A percentile compares a stretch with the other conserved stretches of the same genome.
phyloP scores from a whole-genome alignment of 2,113 vertebrate genomes.

The Amia ocellicauda region DNA sequence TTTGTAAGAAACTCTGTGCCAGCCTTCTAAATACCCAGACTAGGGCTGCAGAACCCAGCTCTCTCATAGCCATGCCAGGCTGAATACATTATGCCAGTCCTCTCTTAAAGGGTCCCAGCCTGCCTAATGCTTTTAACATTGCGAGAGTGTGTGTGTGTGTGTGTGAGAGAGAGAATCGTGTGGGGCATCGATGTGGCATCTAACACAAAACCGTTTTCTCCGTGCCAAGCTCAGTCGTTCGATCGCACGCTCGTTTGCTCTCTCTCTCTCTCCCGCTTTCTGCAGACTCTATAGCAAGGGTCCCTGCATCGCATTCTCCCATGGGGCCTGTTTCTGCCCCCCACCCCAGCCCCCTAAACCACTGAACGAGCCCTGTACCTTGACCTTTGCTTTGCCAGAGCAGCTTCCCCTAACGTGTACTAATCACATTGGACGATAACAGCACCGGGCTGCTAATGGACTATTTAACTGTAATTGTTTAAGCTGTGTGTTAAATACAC shows the following conservation, averaged over 20 bases:
- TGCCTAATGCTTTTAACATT: constrained; percentile 4
- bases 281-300: constrained; percentile 1
- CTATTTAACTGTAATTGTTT: neutral
- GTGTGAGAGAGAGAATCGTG: neutral
- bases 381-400: constrained; percentile 22
- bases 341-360: constrained; percentile 17
- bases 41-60: constrained; percentile 38
- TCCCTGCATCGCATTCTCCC: neutral
- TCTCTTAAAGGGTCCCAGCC: constrained; percentile 4
- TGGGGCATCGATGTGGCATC: constrained; percentile 15
- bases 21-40: constrained; percentile 65
- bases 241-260: too few species aligned
- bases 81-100: constrained; percentile 17
- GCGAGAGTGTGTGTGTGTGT: constrained; percentile 16
- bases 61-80: constrained; percentile 48
- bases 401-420: constrained; percentile 19
- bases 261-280: neutral
- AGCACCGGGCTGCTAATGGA: neutral
- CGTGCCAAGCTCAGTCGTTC: constrained; percentile 10
- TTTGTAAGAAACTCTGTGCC: constrained; percentile 62
- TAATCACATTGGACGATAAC: constrained; percentile 6
- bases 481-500: neutral
- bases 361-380: too few species aligned
- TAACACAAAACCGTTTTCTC: constrained; percentile 13
- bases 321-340: constrained; percentile 1